Base-by-base conservation (phyloP, 1,140 invertebrate genomes). In the Halictus rubicundus region DNA sequence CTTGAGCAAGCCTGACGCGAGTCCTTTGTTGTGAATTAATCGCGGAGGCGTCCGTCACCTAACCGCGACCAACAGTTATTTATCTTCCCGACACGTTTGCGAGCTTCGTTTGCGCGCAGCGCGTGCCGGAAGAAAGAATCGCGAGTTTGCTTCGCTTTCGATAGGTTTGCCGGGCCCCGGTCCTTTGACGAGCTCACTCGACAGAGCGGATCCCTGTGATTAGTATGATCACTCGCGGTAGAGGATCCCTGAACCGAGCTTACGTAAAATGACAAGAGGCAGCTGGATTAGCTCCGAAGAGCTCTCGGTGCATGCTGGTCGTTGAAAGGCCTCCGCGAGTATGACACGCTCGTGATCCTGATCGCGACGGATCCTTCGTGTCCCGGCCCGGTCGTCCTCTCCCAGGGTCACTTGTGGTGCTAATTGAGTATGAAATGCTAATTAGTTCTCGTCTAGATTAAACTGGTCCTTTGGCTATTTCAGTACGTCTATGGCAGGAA, bases 61-160 rank as follows among this genome's bases (percentile, higher is more conserved):
- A 21, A 54, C 16, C 49, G 6, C 6, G 21, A 0, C 37, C 25
- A 37, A 14, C 12, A 25, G 32, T 21, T 25, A 54, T 64, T 71
- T 21, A 64, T 71, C 61, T 63, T 42, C 59, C 21, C 25, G 27
- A 63, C 75, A 52, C 75, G 75, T 63, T 39, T 39, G 27, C 66
- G 27, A 69, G 57, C 42, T 60, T 8, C 60, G 65, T 65, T 77
- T 68, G 54, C 42, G 46, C 75, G 42, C 54, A n/a, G n/a, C n/a
- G n/a, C n/a, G n/a, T n/a, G 68, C 39, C 16, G 68, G 6, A 16
- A 52, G 54, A 78, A 64, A 42, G 16, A 42, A 71, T 71, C 10
- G 23, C 0, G 2, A n/a, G n/a, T 32, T n/a, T 61, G 3, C 16
- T 3, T 7, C 19, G 54, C 21, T n/a, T 57, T 57, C 21, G 52